Conservation (phyloP, 2,113 vertebrate genomes). For the Alethe castanea region DNA sequence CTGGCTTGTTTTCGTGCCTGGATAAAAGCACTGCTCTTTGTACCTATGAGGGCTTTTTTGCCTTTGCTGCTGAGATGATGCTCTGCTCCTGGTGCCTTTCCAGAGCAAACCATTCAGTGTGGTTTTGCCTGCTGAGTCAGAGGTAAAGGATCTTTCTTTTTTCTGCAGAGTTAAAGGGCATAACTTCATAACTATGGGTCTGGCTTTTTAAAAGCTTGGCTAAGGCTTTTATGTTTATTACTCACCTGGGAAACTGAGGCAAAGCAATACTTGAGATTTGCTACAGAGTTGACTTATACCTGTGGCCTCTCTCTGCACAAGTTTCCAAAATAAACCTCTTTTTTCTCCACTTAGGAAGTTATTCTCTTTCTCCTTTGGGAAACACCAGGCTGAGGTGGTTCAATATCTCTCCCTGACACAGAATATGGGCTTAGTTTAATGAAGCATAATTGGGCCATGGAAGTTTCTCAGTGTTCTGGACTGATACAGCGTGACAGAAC, state of each 20-base stretch:
- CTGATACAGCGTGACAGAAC: conserved; percentile 36
- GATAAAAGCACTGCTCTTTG: background rate
- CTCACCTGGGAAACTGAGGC: background rate
- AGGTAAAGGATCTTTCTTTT: background rate
- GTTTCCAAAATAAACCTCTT: background rate
- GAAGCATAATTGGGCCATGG: conserved; percentile 60
- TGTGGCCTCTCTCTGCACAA: background rate
- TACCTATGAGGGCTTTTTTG: background rate
- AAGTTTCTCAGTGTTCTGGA: background rate
- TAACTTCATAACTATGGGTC: background rate
- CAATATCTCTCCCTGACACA: background rate
- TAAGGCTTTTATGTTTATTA: background rate
- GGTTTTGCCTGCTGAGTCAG: background rate
- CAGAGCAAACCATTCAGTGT: background rate
- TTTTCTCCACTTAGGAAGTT: background rate
- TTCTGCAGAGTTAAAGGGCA: background rate
- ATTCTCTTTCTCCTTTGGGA: background rate
- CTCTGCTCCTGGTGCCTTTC: background rate
- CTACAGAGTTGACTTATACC: background rate
- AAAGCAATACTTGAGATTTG: background rate
- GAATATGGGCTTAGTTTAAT: conserved; percentile 47
- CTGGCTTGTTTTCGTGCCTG: background rate
- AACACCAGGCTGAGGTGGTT: background rate
- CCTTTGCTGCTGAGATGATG: background rate
- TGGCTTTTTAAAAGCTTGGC: background rate